Conservation (phyloP, 2,888 invertebrate genomes). For the Harmothoe impar region DNA sequence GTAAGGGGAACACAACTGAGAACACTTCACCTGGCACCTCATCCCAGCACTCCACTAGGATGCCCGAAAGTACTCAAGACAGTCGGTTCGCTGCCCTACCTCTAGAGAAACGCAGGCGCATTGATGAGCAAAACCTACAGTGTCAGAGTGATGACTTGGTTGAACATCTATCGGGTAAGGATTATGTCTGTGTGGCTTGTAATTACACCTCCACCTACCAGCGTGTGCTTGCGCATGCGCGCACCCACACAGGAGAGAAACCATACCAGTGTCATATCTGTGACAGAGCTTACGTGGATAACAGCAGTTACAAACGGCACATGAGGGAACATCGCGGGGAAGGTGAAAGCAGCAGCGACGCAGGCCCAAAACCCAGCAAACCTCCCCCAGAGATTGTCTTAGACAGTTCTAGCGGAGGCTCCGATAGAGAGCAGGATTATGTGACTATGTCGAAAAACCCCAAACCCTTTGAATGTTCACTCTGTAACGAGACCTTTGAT, state of each 20-base stretch:
- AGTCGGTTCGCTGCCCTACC: not conserved
- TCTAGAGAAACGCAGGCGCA: not conserved
- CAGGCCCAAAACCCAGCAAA: not conserved
- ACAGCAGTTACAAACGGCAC: constrained; percentile 2
- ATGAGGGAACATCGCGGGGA: not conserved
- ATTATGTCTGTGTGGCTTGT: constrained; percentile 3
- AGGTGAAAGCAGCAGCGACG: not conserved
- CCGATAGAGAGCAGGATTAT: not conserved
- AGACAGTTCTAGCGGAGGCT: constrained; percentile 48
- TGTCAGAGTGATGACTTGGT: constrained; percentile 17
- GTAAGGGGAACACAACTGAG: constrained; percentile 8
- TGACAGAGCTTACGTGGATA: not conserved
- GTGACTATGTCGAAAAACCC: not conserved
- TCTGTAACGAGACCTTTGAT: constrained; percentile 16
- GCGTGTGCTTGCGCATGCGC: not conserved
- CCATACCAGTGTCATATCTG: constrained; percentile 25
- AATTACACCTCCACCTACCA: not conserved
- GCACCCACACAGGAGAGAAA: constrained; percentile 28
- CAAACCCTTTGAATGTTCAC: constrained; percentile 25
- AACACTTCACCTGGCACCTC: not conserved
- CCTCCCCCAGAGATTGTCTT: not conserved
- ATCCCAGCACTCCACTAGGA: not conserved
- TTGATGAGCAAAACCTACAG: not conserved
- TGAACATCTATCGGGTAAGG: not conserved
- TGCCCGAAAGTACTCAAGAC: no score